Conservation (phyloP, 2,888 invertebrate genomes). For the Petrolisthes manimaculis region DNA sequence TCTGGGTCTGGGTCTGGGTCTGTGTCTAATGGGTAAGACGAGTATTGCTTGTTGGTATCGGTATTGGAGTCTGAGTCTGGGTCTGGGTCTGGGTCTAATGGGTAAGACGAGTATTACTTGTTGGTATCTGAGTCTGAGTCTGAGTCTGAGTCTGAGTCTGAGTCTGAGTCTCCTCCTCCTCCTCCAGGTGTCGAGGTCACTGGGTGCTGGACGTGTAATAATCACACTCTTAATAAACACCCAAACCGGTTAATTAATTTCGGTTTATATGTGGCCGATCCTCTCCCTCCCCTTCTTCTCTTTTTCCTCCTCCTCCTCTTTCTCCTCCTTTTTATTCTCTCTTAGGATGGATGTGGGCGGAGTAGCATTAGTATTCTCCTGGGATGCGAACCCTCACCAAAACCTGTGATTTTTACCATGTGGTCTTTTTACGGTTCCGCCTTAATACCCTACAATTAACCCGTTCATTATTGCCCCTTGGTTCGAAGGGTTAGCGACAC, state of each 20-base stretch:
- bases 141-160: too few relatives aligned
- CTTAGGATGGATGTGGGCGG: background rate
- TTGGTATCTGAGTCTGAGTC: too few relatives aligned
- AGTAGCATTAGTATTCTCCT: constrained; percentile 31
- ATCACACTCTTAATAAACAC: background rate
- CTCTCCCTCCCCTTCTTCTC: background rate
- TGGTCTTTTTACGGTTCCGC: constrained; percentile 46
- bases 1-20: too few relatives aligned
- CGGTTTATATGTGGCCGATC: background rate
- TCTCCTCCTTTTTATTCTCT: too few relatives aligned
- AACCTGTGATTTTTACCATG: constrained; percentile 55
- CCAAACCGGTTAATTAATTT: constrained; percentile 33
- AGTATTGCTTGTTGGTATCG: too few relatives aligned
- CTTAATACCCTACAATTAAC: constrained; percentile 56
- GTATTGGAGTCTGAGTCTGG: too few relatives aligned
- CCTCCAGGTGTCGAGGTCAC: too few relatives aligned
- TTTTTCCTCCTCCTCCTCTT: too few relatives aligned
- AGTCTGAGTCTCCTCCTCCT: too few relatives aligned
- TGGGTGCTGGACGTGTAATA: background rate
- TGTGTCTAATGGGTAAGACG: too few relatives aligned
- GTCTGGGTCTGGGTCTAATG: too few relatives aligned
- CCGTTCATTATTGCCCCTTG: constrained; percentile 43
- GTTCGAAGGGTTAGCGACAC: constrained; percentile 26
- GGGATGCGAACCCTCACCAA: constrained; percentile 21
- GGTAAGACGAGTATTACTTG: too few relatives aligned